Evolutionary conservation across 2,113 vertebrate genomes (phyloP).

Genomic region (Pedetes capensis): DNA sequence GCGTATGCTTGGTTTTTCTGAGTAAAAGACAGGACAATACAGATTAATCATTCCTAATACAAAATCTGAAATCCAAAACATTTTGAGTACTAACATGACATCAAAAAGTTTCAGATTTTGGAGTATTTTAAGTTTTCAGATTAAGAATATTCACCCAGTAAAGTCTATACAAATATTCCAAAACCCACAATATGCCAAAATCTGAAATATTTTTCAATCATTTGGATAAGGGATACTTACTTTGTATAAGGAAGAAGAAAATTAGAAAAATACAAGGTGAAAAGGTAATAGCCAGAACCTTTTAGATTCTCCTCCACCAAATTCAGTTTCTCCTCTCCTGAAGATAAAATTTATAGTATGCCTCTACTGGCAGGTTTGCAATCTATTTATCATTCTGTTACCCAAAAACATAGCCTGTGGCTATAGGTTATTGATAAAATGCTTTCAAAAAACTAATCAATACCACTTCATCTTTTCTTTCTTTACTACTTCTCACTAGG

Average conservation of each 20-base stretch:
- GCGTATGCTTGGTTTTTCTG: neutral
- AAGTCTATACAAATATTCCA: neutral
- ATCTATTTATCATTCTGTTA: neutral
- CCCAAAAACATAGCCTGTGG: neutral
- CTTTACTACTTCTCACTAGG: slow-evolving; percentile 82
- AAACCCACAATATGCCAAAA: neutral
- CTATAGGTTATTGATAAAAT: neutral
- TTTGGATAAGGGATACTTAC: neutral
- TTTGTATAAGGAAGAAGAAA: neutral
- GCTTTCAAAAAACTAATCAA: neutral
- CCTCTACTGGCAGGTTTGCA: neutral
- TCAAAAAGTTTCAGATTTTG: neutral
- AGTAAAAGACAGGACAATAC: neutral
- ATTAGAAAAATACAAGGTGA: neutral
- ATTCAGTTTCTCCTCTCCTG: neutral
- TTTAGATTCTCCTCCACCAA: neutral
- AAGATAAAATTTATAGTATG: neutral
- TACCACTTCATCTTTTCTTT: neutral
- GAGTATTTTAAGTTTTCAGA: neutral
- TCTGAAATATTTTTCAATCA: neutral
- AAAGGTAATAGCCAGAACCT: neutral
- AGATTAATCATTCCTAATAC: neutral
- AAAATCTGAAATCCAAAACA: neutral
- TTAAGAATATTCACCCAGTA: neutral
- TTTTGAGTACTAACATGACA: neutral